Evolutionary conservation across 2,888 invertebrate genomes (phyloP).

Genomic region (Harpalus rufipes): DNA sequence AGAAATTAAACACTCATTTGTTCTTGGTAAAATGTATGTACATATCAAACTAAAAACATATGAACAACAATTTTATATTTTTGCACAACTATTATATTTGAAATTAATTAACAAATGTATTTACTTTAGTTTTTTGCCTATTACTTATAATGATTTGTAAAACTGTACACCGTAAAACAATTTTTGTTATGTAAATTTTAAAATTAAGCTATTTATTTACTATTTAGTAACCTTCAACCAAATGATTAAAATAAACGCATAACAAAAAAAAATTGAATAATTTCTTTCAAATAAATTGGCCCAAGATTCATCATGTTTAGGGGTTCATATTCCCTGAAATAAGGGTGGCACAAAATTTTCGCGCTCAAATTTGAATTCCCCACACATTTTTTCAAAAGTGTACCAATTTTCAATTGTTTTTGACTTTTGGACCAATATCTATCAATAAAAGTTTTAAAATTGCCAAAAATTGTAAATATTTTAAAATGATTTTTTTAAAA

Average conservation of each 20-base stretch:
- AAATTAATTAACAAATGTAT: background rate
- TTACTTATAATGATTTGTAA: background rate
- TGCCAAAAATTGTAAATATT: background rate
- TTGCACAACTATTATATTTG: background rate
- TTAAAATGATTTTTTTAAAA: background rate
- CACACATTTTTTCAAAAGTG: background rate
- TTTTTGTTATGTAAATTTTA: background rate
- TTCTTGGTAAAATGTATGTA: too few species aligned
- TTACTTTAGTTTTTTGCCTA: too few species aligned
- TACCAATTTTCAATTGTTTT: background rate
- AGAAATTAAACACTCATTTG: too few species aligned
- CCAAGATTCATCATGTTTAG: background rate
- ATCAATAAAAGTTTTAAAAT: background rate
- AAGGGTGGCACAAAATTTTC: too few species aligned
- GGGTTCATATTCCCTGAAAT: background rate
- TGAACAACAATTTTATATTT: too few species aligned
- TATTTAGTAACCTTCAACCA: background rate
- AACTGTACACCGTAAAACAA: background rate
- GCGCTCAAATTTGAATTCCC: background rate
- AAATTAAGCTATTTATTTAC: background rate
- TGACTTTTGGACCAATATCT: background rate
- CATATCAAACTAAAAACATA: too few species aligned
- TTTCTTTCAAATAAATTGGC: too few species aligned
- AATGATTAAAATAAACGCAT: background rate
- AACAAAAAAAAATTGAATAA: background rate